These are phyloP conservation scores for Ctenopoma multispine DNA, from an alignment of 2,797 vertebrate species.

Conservation along the genomic window DNA sequence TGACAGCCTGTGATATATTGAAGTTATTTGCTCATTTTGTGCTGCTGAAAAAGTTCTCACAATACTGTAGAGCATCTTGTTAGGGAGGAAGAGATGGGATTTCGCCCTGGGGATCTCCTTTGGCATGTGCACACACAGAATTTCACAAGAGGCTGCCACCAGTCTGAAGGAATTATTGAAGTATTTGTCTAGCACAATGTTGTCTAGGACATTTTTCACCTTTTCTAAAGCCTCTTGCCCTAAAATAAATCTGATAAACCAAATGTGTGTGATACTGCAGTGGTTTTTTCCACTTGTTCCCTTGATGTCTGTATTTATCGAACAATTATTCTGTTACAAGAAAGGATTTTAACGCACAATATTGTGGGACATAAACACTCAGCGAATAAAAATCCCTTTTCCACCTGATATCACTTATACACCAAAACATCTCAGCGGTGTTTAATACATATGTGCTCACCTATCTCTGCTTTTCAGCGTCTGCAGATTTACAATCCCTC, in stretches of 20 bases:
- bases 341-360: constrained; percentile 1
- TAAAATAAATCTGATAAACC: constrained; percentile 18
- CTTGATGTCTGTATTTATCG: constrained; percentile 58
- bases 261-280: constrained; percentile 1
- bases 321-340: constrained; percentile 31
- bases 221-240: neutral
- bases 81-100: constrained; percentile 25
- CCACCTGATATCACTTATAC: constrained; percentile 32
- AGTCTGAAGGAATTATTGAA: constrained; percentile 10
- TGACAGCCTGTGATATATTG: neutral
- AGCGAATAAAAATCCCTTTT: constrained; percentile 23
- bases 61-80: constrained; percentile 9
- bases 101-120: constrained; percentile 47
- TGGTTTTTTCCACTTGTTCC: constrained; percentile 4
- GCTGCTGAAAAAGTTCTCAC: constrained; percentile 14
- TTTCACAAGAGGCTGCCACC: constrained; percentile 61
- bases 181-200: constrained; percentile 10
- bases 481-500: constrained; percentile 43
- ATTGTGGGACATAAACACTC: constrained; percentile 3
- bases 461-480: constrained; percentile 41
- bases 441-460: constrained; percentile 35
- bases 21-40: neutral
- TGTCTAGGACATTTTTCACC: constrained; percentile 14
- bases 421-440: neutral
- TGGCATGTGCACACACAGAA: constrained; percentile 49